A percentile compares a stretch with the other conserved stretches of the same genome.
Conservation (phyloP, 2,797 vertebrate genomes). For the Rhinella marina region DNA sequence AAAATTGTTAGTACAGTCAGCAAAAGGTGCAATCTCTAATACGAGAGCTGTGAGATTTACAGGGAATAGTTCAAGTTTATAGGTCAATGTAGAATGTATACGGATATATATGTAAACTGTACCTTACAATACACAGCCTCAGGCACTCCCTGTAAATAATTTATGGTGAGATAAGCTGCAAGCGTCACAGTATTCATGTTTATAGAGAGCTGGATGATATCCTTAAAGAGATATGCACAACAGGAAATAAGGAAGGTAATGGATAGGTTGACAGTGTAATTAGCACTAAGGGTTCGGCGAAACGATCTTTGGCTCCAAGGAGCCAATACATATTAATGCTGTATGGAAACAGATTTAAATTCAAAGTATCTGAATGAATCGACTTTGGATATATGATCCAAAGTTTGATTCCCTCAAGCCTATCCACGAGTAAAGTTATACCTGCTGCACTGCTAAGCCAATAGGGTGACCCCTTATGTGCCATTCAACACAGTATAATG, state of each 20-base stretch:
- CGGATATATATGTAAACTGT: not conserved
- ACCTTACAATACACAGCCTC: slow-evolving; percentile 2
- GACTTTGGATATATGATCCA: no score
- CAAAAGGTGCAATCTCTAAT: not conserved
- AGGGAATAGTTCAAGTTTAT: not conserved
- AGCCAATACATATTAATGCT: no score
- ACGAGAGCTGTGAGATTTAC: not conserved
- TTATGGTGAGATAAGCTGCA: not conserved
- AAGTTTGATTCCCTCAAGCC: no score
- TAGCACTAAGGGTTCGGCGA: not conserved
- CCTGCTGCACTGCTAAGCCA: no score
- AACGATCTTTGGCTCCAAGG: no score
- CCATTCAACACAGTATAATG: no score
- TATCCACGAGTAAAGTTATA: no score
- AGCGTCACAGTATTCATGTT: not conserved
- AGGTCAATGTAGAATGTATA: slow-evolving; percentile 7
- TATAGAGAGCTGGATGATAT: not conserved
- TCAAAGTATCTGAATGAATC: no score
- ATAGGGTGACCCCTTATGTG: no score
- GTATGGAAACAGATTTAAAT: no score
- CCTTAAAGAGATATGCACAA: not conserved
- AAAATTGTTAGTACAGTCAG: not conserved
- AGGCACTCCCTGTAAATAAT: not conserved
- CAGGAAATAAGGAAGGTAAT: not conserved
- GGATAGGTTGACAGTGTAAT: not conserved